Conservation (phyloP, 2,797 vertebrate species). For the Diceros bicornis region DNA sequence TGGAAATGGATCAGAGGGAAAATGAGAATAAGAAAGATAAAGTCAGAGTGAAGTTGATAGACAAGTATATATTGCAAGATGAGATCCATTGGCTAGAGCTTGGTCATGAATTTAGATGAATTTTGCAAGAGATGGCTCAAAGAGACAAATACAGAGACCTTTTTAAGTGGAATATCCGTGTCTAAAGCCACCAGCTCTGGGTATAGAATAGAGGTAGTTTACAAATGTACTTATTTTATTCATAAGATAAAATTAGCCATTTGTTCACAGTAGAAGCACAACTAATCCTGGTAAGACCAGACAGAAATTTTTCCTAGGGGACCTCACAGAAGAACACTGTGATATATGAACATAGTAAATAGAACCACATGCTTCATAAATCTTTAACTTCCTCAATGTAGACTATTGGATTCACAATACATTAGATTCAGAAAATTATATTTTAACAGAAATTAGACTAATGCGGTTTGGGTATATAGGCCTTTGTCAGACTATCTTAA, state of each 20-base stretch:
- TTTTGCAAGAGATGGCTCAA: constrained; percentile 15
- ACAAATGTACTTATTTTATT: constrained; percentile 25
- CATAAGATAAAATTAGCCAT: neutral
- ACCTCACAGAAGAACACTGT: neutral
- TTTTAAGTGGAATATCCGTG: neutral
- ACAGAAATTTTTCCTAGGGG: neutral
- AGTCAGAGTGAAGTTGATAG: constrained; percentile 2
- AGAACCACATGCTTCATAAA: neutral
- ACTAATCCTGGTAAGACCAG: neutral
- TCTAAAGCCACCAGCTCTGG: neutral
- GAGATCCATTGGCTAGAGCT: neutral
- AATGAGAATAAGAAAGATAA: constrained; percentile 16
- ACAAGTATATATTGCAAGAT: neutral
- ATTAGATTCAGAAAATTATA: constrained; percentile 6
- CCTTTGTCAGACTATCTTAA: neutral
- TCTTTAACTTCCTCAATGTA: neutral
- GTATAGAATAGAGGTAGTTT: neutral
- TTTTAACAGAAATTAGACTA: constrained; percentile 49
- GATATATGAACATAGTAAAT: neutral
- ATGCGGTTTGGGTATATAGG: neutral
- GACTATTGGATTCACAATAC: neutral
- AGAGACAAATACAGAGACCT: neutral
- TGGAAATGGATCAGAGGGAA: neutral
- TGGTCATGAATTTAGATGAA: constrained; percentile 6
- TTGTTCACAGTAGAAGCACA: neutral